Base-by-base conservation (phyloP, 1,140 invertebrate species). In the Tribolium castaneum region DNA sequence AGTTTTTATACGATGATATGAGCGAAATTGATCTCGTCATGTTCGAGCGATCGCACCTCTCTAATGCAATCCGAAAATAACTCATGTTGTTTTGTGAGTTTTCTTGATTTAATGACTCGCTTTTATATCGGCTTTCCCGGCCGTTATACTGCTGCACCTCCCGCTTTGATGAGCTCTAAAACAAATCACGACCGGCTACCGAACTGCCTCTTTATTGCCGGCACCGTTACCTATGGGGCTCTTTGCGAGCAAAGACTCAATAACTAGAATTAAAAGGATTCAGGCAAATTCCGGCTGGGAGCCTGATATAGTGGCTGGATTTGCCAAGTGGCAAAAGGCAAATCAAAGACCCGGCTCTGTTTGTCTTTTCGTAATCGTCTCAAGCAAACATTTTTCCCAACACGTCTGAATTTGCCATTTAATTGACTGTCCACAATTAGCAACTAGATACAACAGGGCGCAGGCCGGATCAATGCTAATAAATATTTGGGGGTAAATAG, bases 91-190 rank as follows among this genome's bases (percentile, higher is more conserved):
- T 66, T 16, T 34, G 59, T 12, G 30, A 66, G 59, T 66, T 66
- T 45, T 12, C 59, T 66, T 66, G 59, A 66, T 66, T 66, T 66
- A 66, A 66, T 66, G 59, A 66, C 59, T 66, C 59, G 59, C 59
- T 66, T 66, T 66, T 66, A 66, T 66, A 66, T 66, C 30, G 59
- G 12, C 59, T 30, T 66, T 66, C 30, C 59, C 22, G 30, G 25
- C 59, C 59, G 59, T 66, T 66, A 66, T 66, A 66, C 25, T 35
- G 59, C 59, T 66, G 52, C 66, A 70, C 70, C 76, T 66, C 76
- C 76, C 76, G 76, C 56, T 78, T 78, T 78, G 76, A 78, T 78
- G 76, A 73, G 76, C 76, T 78, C 70, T 78, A 78, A 78, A 78
- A 78, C 76, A 78, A 78, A 78, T 78, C 76, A 78, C 76, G 70